Conservation (phyloP, 2,888 invertebrate genomes). For the Tupiocoris notatus region DNA sequence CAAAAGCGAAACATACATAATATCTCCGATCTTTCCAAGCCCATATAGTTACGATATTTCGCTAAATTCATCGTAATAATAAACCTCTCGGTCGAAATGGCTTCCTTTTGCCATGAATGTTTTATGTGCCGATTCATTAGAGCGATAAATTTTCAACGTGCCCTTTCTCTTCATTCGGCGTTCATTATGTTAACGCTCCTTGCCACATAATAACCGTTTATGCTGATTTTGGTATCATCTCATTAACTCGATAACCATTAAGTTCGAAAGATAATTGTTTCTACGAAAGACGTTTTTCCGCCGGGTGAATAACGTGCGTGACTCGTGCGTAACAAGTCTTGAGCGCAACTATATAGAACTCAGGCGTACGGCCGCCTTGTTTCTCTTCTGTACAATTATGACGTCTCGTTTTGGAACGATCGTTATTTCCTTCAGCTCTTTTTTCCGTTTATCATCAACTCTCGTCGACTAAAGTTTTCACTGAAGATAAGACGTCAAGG, state of each 20-base stretch:
- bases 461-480: no score
- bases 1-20: no score
- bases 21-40: no score
- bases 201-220: not conserved
- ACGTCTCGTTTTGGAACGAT: no score
- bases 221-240: not conserved
- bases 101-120: not conserved
- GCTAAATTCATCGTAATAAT: not conserved
- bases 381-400: no score
- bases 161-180: not conserved
- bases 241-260: not conserved
- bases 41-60: no score
- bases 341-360: no score
- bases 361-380: no score
- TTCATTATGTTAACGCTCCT: not conserved
- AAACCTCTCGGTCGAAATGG: not conserved
- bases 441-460: no score
- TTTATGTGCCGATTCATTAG: not conserved
- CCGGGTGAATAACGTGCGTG: not conserved
- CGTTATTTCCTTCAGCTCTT: no score
- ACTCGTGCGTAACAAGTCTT: no score
- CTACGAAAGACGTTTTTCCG: not conserved
- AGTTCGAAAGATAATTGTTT: not conserved
- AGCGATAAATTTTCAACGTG: not conserved
- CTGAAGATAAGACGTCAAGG: no score